Evolutionary conservation across 1,140 invertebrate genomes (phyloP), one percentile per base, ranked within the genome.

Genomic region (Charaxes varanes): DNA sequence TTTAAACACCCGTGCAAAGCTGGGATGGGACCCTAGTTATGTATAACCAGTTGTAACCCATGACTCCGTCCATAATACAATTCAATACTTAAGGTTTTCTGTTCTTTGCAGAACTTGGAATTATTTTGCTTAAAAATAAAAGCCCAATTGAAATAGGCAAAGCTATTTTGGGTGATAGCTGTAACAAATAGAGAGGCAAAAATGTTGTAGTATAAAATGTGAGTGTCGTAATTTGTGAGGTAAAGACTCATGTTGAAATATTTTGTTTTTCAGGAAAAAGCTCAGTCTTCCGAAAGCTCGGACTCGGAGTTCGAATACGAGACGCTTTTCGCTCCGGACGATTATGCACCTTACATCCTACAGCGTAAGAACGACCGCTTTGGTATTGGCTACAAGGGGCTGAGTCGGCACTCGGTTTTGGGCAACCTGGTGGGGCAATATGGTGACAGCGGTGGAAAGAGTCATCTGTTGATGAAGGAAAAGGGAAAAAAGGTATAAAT

Each of bases 381-480:
- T 69, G 94, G 94, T 0, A 86, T 99, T 23, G 97, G 97, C 1
- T 99, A 99, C 64, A 85, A 82, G n/a, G 95, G 95, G 0, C 71
- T 98, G n/a, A 88, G 72, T 70, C 86, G 67, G 24, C 91, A 63
- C 64, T 86, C 57, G 26, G 83, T 85, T n/a, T 48, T 85, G n/a
- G 84, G 84, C 0, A 70, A 51, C 23, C 28, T 79, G 31, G 51
- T 42, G 2, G 70, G 70, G 0, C 65, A 74, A 22, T 74, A 78
- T 31, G 63, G 64, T 0, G 50, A 34, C 16, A 73, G 57, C 0
- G 41, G 43, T 3, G 61, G 62, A 0, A 67, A 30, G 3, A 85
- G 84, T 42, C 80, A 83, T 55, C 36, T 85, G 10, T 8, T 71
- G n/a, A 84, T 83, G 64, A 77, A 59, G 24, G 84, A 85, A 14